phyloP scores from a whole-genome alignment of 1,140 invertebrate genomes.

The Drosophila nebulosa region DNA sequence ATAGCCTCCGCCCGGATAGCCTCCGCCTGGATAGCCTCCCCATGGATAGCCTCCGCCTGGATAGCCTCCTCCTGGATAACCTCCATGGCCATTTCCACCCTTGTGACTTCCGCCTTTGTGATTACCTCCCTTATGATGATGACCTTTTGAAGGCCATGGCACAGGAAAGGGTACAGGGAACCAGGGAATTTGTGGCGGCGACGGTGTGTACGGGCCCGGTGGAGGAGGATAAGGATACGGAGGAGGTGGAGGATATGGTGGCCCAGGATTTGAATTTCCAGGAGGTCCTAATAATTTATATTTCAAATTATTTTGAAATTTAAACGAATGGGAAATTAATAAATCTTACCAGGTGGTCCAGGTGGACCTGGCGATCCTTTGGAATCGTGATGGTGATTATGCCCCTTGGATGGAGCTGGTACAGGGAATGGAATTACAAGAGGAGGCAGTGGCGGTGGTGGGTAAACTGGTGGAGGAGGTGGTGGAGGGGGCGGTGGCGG shows the following conservation, averaged over 20 bases:
- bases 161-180: conserved; percentile 30
- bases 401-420: background rate
- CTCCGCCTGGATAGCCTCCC: background rate
- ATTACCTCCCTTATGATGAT: conserved; percentile 19
- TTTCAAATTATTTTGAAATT: too few species aligned
- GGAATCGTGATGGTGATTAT: background rate
- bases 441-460: too few species aligned
- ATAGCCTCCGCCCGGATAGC: background rate
- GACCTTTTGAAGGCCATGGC: conserved; percentile 38
- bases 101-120: conserved; percentile 22
- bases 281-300: conserved; percentile 13
- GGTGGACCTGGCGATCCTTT: conserved; percentile 6
- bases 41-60: background rate
- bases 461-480: conserved; percentile 14
- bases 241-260: background rate
- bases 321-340: background rate
- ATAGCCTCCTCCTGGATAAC: background rate
- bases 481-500: background rate
- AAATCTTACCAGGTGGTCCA: conserved; percentile 15
- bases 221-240: conserved; percentile 14
- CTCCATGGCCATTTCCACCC: conserved; percentile 16
- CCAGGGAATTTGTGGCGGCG: conserved; percentile 14
- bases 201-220: background rate
- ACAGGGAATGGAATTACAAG: background rate
- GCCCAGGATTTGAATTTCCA: background rate